These are phyloP conservation scores for Hydrotaea cyrtoneurina DNA, from an alignment of 2,888 invertebrate species.

Conservation along the genomic window DNA sequence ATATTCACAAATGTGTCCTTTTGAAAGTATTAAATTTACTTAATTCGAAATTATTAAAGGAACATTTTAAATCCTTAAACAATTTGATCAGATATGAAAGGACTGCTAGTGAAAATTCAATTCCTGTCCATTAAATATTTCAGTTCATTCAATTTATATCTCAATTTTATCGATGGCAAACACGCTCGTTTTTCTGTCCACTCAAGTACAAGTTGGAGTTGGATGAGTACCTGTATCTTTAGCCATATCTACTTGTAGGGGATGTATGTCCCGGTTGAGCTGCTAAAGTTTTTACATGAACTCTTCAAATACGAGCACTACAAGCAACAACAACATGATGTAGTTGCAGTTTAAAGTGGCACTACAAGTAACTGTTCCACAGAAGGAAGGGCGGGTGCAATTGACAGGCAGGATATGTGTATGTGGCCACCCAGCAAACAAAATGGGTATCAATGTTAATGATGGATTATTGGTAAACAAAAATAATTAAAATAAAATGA, in stretches of 20 bases:
- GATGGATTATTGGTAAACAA: no score
- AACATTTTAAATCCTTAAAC: no score
- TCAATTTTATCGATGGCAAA: neutral
- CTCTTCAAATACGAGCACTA: neutral
- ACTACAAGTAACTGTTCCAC: neutral
- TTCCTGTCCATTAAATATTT: neutral
- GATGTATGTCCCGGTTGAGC: neutral
- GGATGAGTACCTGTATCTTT: neutral
- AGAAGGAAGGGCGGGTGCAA: neutral
- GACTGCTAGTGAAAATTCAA: no score
- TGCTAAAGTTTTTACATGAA: neutral
- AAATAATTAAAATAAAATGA: no score
- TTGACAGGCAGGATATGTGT: neutral
- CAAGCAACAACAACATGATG: neutral
- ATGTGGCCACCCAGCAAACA: neutral
- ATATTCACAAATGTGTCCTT: neutral
- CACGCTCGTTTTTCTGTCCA: neutral
- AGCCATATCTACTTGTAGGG: neutral
- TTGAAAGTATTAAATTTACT: no score
- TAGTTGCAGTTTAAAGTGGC: conserved; percentile 12
- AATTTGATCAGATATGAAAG: no score
- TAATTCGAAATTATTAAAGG: no score
- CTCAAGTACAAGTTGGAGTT: neutral
- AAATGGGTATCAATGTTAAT: neutral
- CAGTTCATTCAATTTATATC: neutral